Evolutionary conservation across 2,888 invertebrate species (phyloP).

Genomic region (Baronia brevicornis): DNA sequence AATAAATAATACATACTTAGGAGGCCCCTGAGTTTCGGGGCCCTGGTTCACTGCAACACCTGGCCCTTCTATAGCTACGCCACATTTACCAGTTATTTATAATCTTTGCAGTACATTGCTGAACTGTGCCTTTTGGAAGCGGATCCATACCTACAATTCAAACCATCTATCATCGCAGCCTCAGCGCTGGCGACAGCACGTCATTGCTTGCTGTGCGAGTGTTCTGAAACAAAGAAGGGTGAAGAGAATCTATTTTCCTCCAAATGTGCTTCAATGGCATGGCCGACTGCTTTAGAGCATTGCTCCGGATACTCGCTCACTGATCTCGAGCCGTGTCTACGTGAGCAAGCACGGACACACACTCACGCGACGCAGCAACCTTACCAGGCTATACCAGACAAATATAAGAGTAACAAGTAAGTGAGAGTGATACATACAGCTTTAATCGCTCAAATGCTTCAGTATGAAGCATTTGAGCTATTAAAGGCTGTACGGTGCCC

Average conservation of each 20-base stretch:
- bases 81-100: background rate
- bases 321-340: slow-evolving; percentile 80
- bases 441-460: too few relatives aligned
- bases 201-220: slow-evolving; percentile 76
- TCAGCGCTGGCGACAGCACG: slow-evolving; percentile 88
- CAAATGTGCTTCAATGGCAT: slow-evolving; percentile 46
- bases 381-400: slow-evolving; percentile 92
- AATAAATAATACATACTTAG: too few relatives aligned
- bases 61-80: background rate
- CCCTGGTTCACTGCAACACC: background rate
- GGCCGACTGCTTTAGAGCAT: slow-evolving; percentile 79
- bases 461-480: too few relatives aligned
- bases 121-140: slow-evolving; percentile 91
- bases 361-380: slow-evolving; percentile 78
- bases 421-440: too few relatives aligned
- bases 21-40: background rate
- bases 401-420: slow-evolving; percentile 87
- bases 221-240: slow-evolving; percentile 20
- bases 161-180: slow-evolving; percentile 89
- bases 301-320: slow-evolving; percentile 79
- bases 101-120: slow-evolving; percentile 80
- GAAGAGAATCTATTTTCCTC: slow-evolving; percentile 13
- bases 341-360: slow-evolving; percentile 82
- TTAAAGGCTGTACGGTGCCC: too few relatives aligned
- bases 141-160: slow-evolving; percentile 87